Evolutionary conservation across 2,797 vertebrate genomes (phyloP), one percentile per base, ranked within the genome.

Genomic region (Esox masquinongy): DNA sequence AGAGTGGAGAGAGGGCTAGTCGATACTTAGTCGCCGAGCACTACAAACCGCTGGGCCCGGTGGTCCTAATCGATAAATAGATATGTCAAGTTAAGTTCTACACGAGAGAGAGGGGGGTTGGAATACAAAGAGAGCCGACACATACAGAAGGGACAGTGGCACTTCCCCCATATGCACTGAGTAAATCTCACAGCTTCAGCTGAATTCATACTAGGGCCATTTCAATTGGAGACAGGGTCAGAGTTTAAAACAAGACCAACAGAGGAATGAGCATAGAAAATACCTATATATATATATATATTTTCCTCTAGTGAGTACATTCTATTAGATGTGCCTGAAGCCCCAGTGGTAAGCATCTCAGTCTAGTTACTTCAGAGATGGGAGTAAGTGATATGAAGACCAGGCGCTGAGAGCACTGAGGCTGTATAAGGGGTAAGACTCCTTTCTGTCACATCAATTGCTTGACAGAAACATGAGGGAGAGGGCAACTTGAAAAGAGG

Each of bases 1-100:
- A 70, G 76, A 80, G 72, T 86, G 70, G 53, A 39, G 49, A 49
- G 24, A 77, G 39, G 66, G 73, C 75, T 72, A 77, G 76, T 29
- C 76, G 6, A 86, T 85, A 78, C 63, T 70, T 73, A 80, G 79
- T 87, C 80, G 83, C 85, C 82, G 7, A 73, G 71, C 76, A 81
- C 78, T 82, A 84, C 79, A 86, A 85, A 87, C 76, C 70, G 76
- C 82, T 83, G 75, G 2, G 50, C 77, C 82, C 78, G 70, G 66
- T 76, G 80, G 51, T 80, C 67, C 49, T 11, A 39, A 84, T 91
- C 88, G 82, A 91, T 90, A 89, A 73, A 70, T 78, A 83, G 53
- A 56, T 56, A 56, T 56, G 53, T 56, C 53, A 56, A 56, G 79
- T 78, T 80, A 83, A 85, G 76, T 80, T 85, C 81, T 81, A 78